Base-by-base conservation (phyloP, 2,797 vertebrate genomes). In the Oceanodroma leucorhoa region DNA sequence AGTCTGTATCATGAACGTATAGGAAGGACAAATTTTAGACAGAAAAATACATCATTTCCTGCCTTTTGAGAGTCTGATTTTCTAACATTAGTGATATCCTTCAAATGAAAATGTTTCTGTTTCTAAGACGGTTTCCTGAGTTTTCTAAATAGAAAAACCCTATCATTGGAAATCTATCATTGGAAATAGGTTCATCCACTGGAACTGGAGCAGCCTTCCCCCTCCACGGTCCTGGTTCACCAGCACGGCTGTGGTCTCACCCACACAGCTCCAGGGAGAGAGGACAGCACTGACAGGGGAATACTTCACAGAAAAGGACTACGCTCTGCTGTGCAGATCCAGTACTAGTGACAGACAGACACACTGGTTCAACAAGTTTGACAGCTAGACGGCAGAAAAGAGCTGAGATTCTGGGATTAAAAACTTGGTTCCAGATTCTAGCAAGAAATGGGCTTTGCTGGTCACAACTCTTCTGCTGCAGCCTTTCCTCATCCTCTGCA, bases 321-420 rank as follows among this genome's bases (percentile, higher is more conserved):
- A 0, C 2, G 36, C 26, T 51, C 50, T 21, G 20, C 80, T 41
- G 14, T 9, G 24, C 14, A 34, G 30, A 40, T 23, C 21, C 72
- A 62, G 45, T 1, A 16, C 54, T 14, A 17, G 38, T 0, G 2
- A 57, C 15, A 3, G 65, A 48, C 15, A 4, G 34, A 22, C 45
- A 60, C 62, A 26, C 36, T 30, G 3, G 41, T 65, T 94, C 90
- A 69, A 26, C 85, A 61, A 62, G 66, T 89, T 13, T 93, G 83
- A 58, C 94, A 97, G 90, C 93, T 93, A 96, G 95, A 95, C 88
- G 80, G 93, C 92, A 97, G 94, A 79, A 92, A 95, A 79, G 83
- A 95, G 93, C 91, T 32, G 81, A 94, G 77, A 93, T 90, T 62
- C 60, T 81, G 57, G 23, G 23, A 89, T 30, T 67, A 67, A 41